These are phyloP conservation scores for Thaumatotibia leucotreta DNA, from an alignment of 1,140 invertebrate species.

Conservation along the genomic window DNA sequence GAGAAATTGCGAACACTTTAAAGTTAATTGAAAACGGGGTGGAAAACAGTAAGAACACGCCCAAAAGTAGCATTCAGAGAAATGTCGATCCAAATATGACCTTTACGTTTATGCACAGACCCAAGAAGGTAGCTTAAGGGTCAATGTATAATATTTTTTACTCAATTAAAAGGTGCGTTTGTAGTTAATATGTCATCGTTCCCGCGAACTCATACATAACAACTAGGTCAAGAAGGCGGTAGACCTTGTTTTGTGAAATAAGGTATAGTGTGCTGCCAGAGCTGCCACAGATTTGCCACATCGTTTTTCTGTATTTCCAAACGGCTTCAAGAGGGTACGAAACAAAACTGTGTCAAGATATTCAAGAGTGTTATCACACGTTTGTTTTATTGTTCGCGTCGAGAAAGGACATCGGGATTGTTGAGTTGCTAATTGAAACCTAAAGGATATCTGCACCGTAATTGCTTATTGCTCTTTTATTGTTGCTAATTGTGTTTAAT, in stretches of 20 bases:
- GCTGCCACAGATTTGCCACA: background rate
- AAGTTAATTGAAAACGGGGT: constrained; percentile 10
- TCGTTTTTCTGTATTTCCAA: background rate
- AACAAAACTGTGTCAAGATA: constrained; percentile 13
- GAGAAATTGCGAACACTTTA: constrained; percentile 1
- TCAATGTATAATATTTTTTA: background rate
- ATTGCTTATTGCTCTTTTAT: constrained; percentile 33
- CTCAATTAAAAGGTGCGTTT: background rate
- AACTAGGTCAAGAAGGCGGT: background rate
- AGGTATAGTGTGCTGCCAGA: background rate
- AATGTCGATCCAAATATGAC: background rate
- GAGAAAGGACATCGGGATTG: background rate
- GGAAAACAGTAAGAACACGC: background rate
- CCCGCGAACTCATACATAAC: background rate
- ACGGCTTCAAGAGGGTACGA: background rate
- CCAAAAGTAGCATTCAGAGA: constrained; percentile 8
- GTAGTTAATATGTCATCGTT: background rate
- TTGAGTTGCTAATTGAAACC: constrained; percentile 27
- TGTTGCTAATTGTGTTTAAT: constrained; percentile 32
- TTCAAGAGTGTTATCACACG: constrained; percentile 9
- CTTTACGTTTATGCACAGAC: background rate
- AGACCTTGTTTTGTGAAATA: background rate
- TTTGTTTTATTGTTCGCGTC: background rate
- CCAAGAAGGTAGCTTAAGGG: constrained; percentile 1
- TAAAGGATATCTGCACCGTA: constrained; percentile 37